Base-by-base conservation (phyloP, 1,140 invertebrate species). In the Drosophila gunungcola region DNA sequence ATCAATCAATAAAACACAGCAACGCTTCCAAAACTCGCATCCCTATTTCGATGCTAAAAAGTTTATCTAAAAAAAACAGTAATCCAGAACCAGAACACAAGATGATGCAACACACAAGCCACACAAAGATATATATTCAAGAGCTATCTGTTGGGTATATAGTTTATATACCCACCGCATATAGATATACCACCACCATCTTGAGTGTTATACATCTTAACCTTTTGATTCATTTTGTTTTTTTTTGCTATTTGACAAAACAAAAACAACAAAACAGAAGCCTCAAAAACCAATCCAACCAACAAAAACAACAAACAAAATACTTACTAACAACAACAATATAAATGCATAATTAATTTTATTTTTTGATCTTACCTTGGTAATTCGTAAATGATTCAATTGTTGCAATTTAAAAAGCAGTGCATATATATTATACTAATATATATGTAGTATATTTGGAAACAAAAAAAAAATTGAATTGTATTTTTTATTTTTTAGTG, bases 21-120 rank as follows among this genome's bases (percentile, higher is more conserved):
- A 88, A 81, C 83, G 83, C 83, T 91, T 91, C 79, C 83, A 92
- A 80, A 92, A 92, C 68, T 51, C 81, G 74, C 89, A 92, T 91
- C 91, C 91, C 38, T 92, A 92, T 91, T 80, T 81, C 63, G 85
- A 92, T 91, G 83, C 91, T 43, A 91, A 91, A 78, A 92, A 91
- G 79, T 88, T 90, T 84, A 85, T 92, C 68, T 92, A 90, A 91
- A 85, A 39, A 56, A 48, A 39, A 67, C 36, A 48, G 32, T 41
- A 39, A 42, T 43, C 49, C 53, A 73, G 34, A 61, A 54, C 63
- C 51, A 21, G 48, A 46, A 32, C 55, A 64, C 29, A 45, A 64
- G 46, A 65, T 45, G 61, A 51, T 32, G 7, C 29, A 64, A 68
- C 60, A 49, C 36, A 49, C 32, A 53, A 61, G 58, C 36, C 34